These are phyloP conservation scores for Theocolax elegans DNA, from an alignment of 1,140 invertebrate genomes.

Conservation along the genomic window DNA sequence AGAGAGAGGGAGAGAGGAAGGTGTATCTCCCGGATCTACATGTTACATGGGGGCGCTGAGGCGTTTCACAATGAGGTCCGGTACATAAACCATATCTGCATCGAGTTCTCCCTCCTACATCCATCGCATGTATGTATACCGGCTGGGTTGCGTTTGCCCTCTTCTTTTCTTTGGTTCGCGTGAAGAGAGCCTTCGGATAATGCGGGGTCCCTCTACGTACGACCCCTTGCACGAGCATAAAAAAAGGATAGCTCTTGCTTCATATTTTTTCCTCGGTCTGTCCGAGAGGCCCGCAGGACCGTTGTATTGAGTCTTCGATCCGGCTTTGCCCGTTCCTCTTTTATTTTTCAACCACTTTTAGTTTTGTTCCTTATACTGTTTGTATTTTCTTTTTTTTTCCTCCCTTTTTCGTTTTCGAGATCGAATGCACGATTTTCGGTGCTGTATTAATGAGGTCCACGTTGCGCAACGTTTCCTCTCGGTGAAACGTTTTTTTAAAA, in stretches of 20 bases:
- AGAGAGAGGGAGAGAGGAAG: constrained; percentile 6
- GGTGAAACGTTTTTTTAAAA: background rate
- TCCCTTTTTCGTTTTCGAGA: constrained; percentile 3
- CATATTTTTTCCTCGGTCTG: constrained; percentile 25
- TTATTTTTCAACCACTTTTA: too few relatives aligned
- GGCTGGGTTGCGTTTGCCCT: too few relatives aligned
- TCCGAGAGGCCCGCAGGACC: too few relatives aligned
- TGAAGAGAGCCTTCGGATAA: constrained; percentile 15
- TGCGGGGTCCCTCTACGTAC: constrained; percentile 7
- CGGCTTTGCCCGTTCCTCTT: background rate
- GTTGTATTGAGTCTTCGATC: constrained; percentile 36
- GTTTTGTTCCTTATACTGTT: background rate
- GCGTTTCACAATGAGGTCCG: constrained; percentile 54
- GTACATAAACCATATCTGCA: constrained; percentile 54
- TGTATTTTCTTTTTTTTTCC: background rate
- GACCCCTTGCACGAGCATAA: constrained; percentile 18
- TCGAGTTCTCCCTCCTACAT: too few relatives aligned
- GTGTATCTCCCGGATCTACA: constrained; percentile 56
- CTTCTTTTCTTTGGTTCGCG: too few relatives aligned
- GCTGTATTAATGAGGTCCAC: constrained; percentile 26
- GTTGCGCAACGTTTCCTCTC: background rate
- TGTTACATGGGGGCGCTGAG: constrained; percentile 46
- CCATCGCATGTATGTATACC: too few relatives aligned
- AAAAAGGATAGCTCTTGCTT: constrained; percentile 25
- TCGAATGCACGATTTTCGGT: constrained; percentile 23